phyloP scores from a whole-genome alignment of 1,140 invertebrate genomes.

The Drosophila suzukii region DNA sequence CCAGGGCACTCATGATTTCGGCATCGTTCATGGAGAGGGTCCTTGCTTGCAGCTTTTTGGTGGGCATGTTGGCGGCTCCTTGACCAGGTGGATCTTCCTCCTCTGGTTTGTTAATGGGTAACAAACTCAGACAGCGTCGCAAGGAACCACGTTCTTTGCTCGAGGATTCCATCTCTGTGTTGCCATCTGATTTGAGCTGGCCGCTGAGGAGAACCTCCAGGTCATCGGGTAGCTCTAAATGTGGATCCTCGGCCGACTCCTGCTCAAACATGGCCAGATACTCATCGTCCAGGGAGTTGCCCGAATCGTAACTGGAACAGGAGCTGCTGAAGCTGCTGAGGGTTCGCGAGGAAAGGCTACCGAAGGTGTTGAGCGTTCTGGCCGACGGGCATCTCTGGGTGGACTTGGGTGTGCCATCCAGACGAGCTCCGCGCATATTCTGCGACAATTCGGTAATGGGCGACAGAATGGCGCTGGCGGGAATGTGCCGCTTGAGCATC shows the following conservation, averaged over 20 bases:
- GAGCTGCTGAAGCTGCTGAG: slow-evolving; percentile 81
- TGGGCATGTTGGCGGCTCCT: neutral
- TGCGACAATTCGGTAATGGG: slow-evolving; percentile 65
- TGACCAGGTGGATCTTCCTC: neutral
- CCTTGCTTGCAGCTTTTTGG: slow-evolving; percentile 36
- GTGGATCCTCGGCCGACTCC: slow-evolving; percentile 67
- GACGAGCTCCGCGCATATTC: slow-evolving; percentile 40
- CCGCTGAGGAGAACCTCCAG: slow-evolving; percentile 78
- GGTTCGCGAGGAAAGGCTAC: slow-evolving; percentile 79
- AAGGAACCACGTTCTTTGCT: slow-evolving; percentile 22
- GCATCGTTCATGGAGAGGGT: slow-evolving; percentile 72
- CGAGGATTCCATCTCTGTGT: slow-evolving; percentile 17
- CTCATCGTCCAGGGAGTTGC: slow-evolving; percentile 87
- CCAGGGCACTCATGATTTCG: slow-evolving; percentile 66
- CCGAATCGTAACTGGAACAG: slow-evolving; percentile 86
- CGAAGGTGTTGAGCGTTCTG: slow-evolving; percentile 44
- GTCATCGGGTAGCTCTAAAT: slow-evolving; percentile 67
- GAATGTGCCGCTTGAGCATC: slow-evolving; percentile 50
- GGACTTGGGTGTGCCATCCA: slow-evolving; percentile 62
- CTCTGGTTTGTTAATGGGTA: slow-evolving; percentile 36
- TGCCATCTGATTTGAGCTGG: slow-evolving; percentile 39
- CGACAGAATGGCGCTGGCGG: slow-evolving; percentile 32
- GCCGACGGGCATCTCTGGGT: slow-evolving; percentile 19
- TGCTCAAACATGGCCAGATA: slow-evolving; percentile 88
- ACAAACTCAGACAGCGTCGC: slow-evolving; percentile 81